Evolutionary conservation across 2,113 vertebrate species (phyloP).

Genomic region (Rafetus swinhoei): DNA sequence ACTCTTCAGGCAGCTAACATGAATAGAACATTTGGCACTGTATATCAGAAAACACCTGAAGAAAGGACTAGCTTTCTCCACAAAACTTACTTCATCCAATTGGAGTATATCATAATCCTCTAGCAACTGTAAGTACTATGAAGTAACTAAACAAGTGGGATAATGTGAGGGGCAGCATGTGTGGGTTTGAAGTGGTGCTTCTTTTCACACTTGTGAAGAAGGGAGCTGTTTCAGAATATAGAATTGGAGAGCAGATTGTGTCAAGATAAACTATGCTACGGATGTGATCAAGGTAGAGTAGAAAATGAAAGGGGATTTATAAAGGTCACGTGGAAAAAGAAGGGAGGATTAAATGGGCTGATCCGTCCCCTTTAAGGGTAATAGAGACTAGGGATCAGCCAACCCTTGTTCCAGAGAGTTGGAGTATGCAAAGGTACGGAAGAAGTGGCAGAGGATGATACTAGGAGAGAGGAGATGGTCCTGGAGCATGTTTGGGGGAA

Average conservation of each 20-base stretch:
- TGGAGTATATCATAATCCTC: neutral
- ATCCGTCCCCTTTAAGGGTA: neutral
- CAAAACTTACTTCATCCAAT: neutral
- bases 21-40: neutral
- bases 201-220: fast-evolving
- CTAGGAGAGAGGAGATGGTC: neutral
- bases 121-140: neutral
- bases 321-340: neutral
- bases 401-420: neutral
- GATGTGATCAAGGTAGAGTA: neutral
- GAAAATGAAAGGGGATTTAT: neutral
- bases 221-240: neutral
- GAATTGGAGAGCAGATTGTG: neutral
- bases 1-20: neutral
- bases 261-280: neutral
- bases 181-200: fast-evolving
- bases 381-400: neutral
- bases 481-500: neutral
- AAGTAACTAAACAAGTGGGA: neutral
- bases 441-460: neutral
- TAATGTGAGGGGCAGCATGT: neutral
- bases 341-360: neutral
- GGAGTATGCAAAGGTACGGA: neutral
- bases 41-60: neutral
- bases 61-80: neutral